These are phyloP conservation scores for Strix uralensis DNA, from an alignment of 2,113 vertebrate species.

Conservation along the genomic window DNA sequence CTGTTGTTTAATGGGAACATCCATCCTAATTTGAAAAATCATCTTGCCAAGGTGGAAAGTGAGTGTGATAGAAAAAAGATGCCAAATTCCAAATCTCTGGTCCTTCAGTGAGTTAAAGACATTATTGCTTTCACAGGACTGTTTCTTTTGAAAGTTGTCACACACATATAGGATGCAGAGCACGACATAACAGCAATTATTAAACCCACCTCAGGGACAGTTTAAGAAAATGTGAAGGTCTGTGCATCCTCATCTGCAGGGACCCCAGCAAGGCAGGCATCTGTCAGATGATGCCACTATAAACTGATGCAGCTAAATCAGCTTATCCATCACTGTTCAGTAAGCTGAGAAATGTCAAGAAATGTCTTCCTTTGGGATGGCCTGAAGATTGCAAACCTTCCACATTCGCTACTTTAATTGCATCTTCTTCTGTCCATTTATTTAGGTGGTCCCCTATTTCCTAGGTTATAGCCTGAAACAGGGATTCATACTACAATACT, in stretches of 20 bases:
- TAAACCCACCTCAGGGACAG: not conserved
- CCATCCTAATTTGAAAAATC: not conserved
- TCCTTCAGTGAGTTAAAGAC: not conserved
- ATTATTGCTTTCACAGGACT: not conserved
- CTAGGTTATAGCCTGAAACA: not conserved
- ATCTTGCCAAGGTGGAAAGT: not conserved
- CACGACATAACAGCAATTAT: not conserved
- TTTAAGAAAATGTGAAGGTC: conserved; percentile 2
- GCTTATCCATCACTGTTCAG: not conserved
- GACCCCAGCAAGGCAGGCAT: not conserved
- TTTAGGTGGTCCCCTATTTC: not conserved
- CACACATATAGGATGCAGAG: not conserved
- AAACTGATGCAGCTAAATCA: not conserved
- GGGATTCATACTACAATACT: not conserved
- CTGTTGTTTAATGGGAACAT: not conserved
- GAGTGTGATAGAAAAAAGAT: not conserved
- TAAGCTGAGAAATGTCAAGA: not conserved
- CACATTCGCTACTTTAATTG: not conserved
- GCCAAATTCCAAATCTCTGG: not conserved
- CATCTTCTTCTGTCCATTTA: not conserved
- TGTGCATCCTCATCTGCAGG: not conserved
- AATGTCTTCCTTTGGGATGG: not conserved
- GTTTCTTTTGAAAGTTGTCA: not conserved
- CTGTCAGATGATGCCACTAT: not conserved
- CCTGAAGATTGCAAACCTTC: not conserved